A percentile compares a stretch with the other conserved stretches of the same genome.
Evolutionary conservation across 1,140 invertebrate species (phyloP).

Genomic region (Brachionus koreanus): DNA sequence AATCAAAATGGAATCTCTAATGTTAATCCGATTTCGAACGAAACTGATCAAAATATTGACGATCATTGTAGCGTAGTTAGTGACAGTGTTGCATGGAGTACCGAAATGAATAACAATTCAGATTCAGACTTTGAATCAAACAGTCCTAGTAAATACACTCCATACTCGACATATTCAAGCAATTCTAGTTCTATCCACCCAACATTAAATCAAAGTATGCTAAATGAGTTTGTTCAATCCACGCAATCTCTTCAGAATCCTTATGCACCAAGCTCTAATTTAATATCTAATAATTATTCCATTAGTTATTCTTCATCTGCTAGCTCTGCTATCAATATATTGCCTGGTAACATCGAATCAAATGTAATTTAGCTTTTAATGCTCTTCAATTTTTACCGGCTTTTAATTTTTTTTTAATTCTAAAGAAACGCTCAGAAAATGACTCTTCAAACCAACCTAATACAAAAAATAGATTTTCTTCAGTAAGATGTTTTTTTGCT

Average conservation of each 20-base stretch:
- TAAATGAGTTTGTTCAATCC: constrained; percentile 16
- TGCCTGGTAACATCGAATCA: background rate
- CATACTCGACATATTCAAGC: constrained; percentile 41
- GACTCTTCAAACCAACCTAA: background rate
- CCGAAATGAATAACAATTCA: constrained; percentile 34
- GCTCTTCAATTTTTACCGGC: background rate
- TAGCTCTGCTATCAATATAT: constrained; percentile 32
- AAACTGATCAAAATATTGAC: constrained; percentile 38
- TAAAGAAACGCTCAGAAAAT: background rate
- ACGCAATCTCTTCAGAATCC: background rate
- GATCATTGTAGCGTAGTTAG: constrained; percentile 33
- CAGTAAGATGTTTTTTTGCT: background rate
- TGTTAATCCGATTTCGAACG: background rate
- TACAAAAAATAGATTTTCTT: constrained; percentile 24
- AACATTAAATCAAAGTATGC: constrained; percentile 39
- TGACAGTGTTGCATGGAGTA: constrained; percentile 38
- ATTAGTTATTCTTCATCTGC: constrained; percentile 16
- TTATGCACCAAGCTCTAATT: background rate
- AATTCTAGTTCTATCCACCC: background rate
- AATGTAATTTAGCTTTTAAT: constrained; percentile 1
- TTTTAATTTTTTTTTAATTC: constrained; percentile 8
- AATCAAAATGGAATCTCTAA: background rate
- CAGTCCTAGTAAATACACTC: constrained; percentile 43
- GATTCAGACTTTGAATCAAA: constrained; percentile 44
- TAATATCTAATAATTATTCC: background rate